Base-by-base conservation (phyloP, 2,888 invertebrate genomes). In the Tribolium freemani region DNA sequence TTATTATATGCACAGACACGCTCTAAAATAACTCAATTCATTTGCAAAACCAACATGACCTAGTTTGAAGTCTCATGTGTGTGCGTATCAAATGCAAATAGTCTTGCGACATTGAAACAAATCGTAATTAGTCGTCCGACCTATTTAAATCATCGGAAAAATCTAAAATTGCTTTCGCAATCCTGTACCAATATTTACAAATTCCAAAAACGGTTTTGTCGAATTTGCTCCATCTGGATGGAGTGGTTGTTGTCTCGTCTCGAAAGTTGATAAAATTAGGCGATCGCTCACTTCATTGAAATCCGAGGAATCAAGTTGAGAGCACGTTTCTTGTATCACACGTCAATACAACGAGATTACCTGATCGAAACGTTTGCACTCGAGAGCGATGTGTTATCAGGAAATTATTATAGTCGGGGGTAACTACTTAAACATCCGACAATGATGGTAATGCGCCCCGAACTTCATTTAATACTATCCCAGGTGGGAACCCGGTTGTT, bases 291-390 rank as follows among this genome's bases (percentile, higher is more conserved):
- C 60, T 60, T 26, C 11, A 48, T 16, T 13, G 30, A 20, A 48
- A 63, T 63, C 63, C 63, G n/a, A 48, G 31, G 51, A 63, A 63
- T 63, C 50, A n/a, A 51, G 51, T 51, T 38, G 30, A 11, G 51
- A 38, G 63, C 63, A 63, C 63, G 63, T 63, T 51, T 50, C 63
- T 50, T 63, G 60, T 48, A 60, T 60, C 60, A 60, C 60, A 60
- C 20, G 58, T 58, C 58, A 58, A 58, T 58, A 58, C 60, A 60
- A 26, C 60, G 11, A 44, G 60, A 60, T 60, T 60, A 60, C 60
- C 48, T 54, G 60, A 60, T 60, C 48, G 8, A 45, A 20, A 48
- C 48, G 45, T 58, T 51, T 51, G 9, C 51, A 3, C 20, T 51
- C 20, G 21, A 30, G 5, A 10, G 30, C 9, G 60, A 48, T 48